These are phyloP conservation scores for Vulpes ferrilata DNA, from an alignment of 2,113 vertebrate genomes.

Conservation along the genomic window DNA sequence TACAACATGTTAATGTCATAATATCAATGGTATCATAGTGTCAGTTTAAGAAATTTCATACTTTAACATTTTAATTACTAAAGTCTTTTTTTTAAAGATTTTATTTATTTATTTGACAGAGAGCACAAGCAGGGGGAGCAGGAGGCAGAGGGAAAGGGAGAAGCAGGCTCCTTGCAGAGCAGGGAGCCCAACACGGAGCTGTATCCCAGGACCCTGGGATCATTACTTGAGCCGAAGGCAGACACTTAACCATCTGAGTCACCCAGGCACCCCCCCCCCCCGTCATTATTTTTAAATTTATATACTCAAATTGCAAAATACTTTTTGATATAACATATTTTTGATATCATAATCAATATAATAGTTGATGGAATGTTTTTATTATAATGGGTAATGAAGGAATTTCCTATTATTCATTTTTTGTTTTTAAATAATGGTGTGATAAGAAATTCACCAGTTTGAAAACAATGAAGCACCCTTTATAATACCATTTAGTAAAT, in stretches of 20 bases:
- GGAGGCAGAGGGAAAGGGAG: too few species aligned
- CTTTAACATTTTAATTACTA: slow-evolving; percentile 36
- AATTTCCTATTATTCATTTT: slow-evolving; percentile 32
- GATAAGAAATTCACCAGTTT: slow-evolving; percentile 10
- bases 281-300: slow-evolving; percentile 48
- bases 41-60: not conserved
- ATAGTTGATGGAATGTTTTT: not conserved
- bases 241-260: too few species aligned
- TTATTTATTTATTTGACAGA: too few species aligned
- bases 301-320: not conserved
- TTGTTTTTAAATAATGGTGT: slow-evolving; percentile 15
- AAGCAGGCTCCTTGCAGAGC: too few species aligned
- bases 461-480: not conserved
- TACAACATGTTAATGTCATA: not conserved
- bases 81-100: slow-evolving; percentile 41
- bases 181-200: too few species aligned
- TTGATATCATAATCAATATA: not conserved
- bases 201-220: too few species aligned
- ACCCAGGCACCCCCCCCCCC: too few species aligned
- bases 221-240: too few species aligned
- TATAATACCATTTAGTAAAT: slow-evolving; percentile 32
- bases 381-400: not conserved
- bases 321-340: not conserved
- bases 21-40: not conserved
- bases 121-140: too few species aligned